Base-by-base conservation (phyloP, 2,797 vertebrate species). In the Heterohyrax brucei region DNA sequence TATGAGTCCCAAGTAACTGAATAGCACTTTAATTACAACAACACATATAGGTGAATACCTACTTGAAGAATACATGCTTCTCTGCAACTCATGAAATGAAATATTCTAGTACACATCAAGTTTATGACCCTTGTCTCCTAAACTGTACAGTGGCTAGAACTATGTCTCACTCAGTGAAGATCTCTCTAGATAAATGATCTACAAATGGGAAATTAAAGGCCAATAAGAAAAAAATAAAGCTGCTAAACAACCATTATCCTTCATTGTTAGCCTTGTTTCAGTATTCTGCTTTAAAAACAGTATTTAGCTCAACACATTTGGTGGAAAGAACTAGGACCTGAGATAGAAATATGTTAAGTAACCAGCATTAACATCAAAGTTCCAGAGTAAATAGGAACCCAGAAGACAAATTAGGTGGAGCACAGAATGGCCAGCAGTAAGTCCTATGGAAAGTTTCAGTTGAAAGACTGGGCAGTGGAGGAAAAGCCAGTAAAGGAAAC, bases 221-320 rank as follows among this genome's bases (percentile, higher is more conserved):
- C 80, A 84, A 10, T 26, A 44, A 85, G n/a, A 93, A 83, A 81
- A 88, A 90, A 28, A 70, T 44, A 85, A 93, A 61, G 59, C 62
- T 46, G 14, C 33, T 89, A 77, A 87, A 82, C 39, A 64, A 85
- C 53, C 68, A 78, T 18, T 44, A 10, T 14, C 76, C 21, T 22
- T 56, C 46, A 28, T 18, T 46, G 66, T 85, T 44, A 94, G 28
- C 50, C 22, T 26, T 26, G 61, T 19, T 66, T 88, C n/a, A 72
- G 7, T 76, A 30, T 79, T 93, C 61, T 93, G 30, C 48, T 86
- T 90, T 72, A 64, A 24, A 75, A 12, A 90, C 33, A 81, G 56
- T 73, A 89, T 59, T 89, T 84, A 78, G 39, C 46, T 73, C 13
- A 75, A 44, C 7, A 46, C 24, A 80, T 64, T 46, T 76, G 7